Conservation (phyloP, 2,888 invertebrate species). For the Myopa testacea region DNA sequence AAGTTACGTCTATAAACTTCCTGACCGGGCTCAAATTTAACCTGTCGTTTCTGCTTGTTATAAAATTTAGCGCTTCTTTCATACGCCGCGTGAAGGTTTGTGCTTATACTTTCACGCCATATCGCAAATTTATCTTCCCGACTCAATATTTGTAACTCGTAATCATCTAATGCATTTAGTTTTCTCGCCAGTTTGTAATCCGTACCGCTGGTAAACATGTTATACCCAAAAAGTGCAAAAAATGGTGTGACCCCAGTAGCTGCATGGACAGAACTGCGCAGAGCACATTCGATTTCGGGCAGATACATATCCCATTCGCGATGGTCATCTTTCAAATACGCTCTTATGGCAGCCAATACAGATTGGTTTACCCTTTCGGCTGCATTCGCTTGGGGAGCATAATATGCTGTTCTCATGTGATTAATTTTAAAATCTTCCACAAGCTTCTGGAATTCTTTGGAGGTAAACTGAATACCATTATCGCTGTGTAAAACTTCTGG, state of each 20-base stretch:
- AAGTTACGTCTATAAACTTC: constrained; percentile 5
- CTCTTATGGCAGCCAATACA: background rate
- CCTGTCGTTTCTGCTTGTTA: background rate
- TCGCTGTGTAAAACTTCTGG: background rate
- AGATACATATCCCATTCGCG: background rate
- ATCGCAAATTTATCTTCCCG: background rate
- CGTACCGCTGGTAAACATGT: background rate
- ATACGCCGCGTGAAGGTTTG: background rate
- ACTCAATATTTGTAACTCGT: background rate
- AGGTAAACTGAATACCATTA: constrained; percentile 4
- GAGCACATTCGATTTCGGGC: background rate
- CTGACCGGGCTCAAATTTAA: background rate
- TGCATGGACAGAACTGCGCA: background rate
- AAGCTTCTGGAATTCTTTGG: background rate
- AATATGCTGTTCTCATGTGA: background rate
- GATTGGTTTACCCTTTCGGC: background rate
- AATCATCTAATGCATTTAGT: background rate
- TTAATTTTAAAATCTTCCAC: background rate
- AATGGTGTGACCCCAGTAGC: constrained; percentile 11
- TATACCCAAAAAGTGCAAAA: constrained; percentile 10
- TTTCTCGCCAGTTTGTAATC: constrained; percentile 5
- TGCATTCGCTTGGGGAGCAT: constrained; percentile 8
- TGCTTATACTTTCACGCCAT: background rate
- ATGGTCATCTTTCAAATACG: constrained; percentile 1
- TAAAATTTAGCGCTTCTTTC: background rate